A percentile compares a stretch with the other conserved stretches of the same genome.
Evolutionary conservation across 2,888 invertebrate species (phyloP).

Genomic region (Podotricha telesiphe): DNA sequence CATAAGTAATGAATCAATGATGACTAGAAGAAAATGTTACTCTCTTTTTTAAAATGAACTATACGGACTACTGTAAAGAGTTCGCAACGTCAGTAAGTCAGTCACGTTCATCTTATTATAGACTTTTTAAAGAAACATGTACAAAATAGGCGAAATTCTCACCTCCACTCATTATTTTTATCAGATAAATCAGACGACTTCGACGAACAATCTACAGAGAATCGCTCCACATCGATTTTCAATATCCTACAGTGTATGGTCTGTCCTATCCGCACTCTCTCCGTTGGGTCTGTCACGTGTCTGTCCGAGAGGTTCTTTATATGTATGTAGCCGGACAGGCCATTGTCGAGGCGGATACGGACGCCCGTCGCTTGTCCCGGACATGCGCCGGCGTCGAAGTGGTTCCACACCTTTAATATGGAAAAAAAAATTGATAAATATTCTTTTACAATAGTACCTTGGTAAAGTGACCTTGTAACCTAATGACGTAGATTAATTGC

Average conservation of each 20-base stretch:
- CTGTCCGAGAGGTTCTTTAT: conserved; percentile 97
- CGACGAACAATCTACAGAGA: conserved; percentile 96
- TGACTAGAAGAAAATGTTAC: too few species aligned
- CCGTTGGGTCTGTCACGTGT: conserved; percentile 95
- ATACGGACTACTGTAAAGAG: too few species aligned
- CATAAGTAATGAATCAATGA: too few species aligned
- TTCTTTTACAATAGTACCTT: too few species aligned
- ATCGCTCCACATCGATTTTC: conserved; percentile 98
- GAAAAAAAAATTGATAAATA: not conserved
- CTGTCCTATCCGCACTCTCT: conserved; percentile 93
- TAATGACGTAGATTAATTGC: too few species aligned
- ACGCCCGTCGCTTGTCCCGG: conserved; percentile 98
- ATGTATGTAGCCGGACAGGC: conserved; percentile 95
- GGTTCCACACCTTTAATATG: conserved; percentile 92
- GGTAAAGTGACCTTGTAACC: too few species aligned
- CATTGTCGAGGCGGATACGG: conserved; percentile 94
- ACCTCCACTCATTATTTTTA: conserved; percentile 95
- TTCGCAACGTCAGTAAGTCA: too few species aligned
- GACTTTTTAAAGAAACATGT: too few species aligned
- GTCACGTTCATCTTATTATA: too few species aligned
- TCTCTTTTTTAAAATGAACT: too few species aligned
- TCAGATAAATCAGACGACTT: conserved; percentile 96
- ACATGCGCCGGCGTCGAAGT: conserved; percentile 97
- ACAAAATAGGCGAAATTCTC: too few species aligned
- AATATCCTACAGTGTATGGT: conserved; percentile 93